phyloP scores from a whole-genome alignment of 2,888 invertebrate genomes.

The Meteorus cinctellus region DNA sequence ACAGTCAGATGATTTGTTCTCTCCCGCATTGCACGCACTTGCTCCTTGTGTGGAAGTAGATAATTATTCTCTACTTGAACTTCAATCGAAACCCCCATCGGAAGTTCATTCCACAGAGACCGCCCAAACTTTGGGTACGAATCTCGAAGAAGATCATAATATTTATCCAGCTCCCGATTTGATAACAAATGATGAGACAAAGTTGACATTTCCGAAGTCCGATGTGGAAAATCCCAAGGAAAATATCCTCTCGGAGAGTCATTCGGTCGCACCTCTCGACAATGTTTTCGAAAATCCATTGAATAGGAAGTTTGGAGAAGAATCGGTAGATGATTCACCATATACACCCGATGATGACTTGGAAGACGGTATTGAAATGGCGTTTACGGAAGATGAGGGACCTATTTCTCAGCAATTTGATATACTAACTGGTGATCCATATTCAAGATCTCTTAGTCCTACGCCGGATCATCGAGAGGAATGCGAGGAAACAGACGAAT shows the following conservation, averaged over 20 bases:
- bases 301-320: slow-evolving; percentile 20
- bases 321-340: not conserved
- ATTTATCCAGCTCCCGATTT: not conserved
- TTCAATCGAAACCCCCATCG: not conserved
- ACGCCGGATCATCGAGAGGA: slow-evolving; percentile 15
- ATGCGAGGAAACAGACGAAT: not conserved
- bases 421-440: slow-evolving; percentile 12
- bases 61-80: not conserved
- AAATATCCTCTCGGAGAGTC: not conserved
- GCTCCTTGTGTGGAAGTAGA: not conserved
- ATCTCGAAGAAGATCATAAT: not conserved
- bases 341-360: not conserved
- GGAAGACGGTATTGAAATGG: slow-evolving; percentile 21
- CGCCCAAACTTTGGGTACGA: not conserved
- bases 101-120: not conserved
- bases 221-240: not conserved
- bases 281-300: slow-evolving; percentile 48
- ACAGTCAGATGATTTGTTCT: not conserved
- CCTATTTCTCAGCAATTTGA: slow-evolving; percentile 25
- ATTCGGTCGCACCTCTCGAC: slow-evolving; percentile 23
- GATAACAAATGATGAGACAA: not conserved
- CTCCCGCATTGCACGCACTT: not conserved
- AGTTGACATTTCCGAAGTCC: not conserved
- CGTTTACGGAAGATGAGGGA: slow-evolving; percentile 7
- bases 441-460: slow-evolving; percentile 8